A percentile compares a stretch with the other conserved stretches of the same genome.
These are phyloP conservation scores for Bimastos eiseni DNA, from an alignment of 2,888 invertebrate genomes.

Conservation along the genomic window DNA sequence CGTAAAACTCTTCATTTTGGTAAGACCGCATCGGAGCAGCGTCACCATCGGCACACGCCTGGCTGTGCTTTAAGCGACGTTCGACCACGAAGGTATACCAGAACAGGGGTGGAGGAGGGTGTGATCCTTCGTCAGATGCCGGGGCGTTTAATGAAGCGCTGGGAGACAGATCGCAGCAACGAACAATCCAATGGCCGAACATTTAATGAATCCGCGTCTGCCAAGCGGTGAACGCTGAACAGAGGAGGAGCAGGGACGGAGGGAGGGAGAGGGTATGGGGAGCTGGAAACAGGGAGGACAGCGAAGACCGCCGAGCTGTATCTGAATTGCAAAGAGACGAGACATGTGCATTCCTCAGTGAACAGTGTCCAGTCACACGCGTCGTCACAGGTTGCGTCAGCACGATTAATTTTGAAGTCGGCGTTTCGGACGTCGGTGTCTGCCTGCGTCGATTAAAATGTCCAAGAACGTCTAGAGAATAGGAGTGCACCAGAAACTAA, in stretches of 20 bases:
- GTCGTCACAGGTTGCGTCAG: not conserved
- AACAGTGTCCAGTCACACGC: not conserved
- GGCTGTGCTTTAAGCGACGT: slow-evolving; percentile 1
- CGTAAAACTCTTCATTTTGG: not conserved
- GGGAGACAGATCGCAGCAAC: not conserved
- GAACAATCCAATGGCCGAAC: not conserved
- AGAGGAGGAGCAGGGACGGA: not conserved
- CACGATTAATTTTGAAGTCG: not conserved
- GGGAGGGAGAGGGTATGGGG: not conserved
- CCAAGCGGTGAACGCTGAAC: not conserved
- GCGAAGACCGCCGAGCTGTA: not conserved
- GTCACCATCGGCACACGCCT: not conserved
- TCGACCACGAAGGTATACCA: not conserved
- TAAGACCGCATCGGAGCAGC: not conserved
- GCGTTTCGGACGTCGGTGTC: not conserved
- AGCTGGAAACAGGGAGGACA: not conserved
- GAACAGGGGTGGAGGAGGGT: not conserved
- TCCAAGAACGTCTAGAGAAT: not conserved
- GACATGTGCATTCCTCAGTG: not conserved
- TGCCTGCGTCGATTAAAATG: not conserved
- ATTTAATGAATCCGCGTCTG: not conserved
- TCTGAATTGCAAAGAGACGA: not conserved
- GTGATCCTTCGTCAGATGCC: not conserved
- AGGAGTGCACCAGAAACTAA: not conserved
- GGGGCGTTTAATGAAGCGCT: not conserved